Base-by-base conservation (phyloP, 30 jellyfish, hydroid and myxozoan genomes). In the Nemopilema nomurai region DNA sequence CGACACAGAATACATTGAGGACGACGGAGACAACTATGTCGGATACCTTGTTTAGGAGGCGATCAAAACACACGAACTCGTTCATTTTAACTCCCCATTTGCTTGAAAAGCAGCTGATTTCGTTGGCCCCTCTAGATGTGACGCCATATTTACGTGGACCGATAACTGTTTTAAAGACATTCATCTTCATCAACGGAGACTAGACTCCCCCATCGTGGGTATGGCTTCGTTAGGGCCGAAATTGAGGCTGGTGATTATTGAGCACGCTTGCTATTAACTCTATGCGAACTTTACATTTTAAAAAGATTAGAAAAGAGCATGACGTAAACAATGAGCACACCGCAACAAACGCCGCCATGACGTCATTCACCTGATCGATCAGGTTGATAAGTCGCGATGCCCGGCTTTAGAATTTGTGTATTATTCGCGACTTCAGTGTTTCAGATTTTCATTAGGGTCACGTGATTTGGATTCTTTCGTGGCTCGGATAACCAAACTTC, bases 1-100 rank as follows among this genome's bases (percentile, higher is more conserved):
- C 67, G 99, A 95, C 57, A 95, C 93, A 25, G 99, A 95, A 71
- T 90, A 95, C 88, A 86, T 95, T 21, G 99, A 95, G 20, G 97
- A 90, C 25, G 99, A 95, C 33, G 97, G 84, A 3, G 87, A 90
- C 64, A 41, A 41, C 57, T 95, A 95, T 62, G 99, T 95, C 25
- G 99, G 99, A 18, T 95, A 90, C 63, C 86, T 95, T 19, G 99
- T 95, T 16, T 93, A 93, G 89, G 32, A 21, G 57, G 57, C 57
- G 13, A 13, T 13, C 57, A 41, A 3, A 3, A 41, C 6, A n/a
- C 6, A 13, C 57, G 57, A 41, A 41, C 57, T 41, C 57, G 13
- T 41, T 41, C 57, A 41, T 41, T 41, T 41, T 41, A 41, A 41
- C 13, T 41, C 57, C 6, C 13, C 57, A 41, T 41, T 3, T 41